Conservation (phyloP, 2,888 invertebrate genomes). For the Pandemis cinnamomeana region DNA sequence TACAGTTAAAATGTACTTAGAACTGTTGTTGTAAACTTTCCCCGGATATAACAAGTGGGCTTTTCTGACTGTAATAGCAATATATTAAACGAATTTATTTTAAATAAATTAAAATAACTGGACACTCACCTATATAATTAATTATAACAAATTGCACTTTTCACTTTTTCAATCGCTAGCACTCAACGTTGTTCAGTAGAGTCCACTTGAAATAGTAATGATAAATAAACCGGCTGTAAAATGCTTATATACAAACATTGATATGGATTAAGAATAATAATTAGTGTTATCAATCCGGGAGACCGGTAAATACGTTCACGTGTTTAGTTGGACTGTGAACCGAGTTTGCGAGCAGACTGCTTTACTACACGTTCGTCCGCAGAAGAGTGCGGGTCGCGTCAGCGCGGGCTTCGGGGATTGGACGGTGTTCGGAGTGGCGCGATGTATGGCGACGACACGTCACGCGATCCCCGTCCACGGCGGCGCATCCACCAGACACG, state of each 20-base stretch:
- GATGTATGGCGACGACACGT: conserved; percentile 71
- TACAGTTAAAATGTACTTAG: conserved; percentile 20
- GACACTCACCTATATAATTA: conserved; percentile 25
- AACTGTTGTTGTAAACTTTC: conserved; percentile 13
- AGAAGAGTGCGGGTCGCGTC: conserved; percentile 49
- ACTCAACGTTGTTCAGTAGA: conserved; percentile 39
- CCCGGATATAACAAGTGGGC: background rate
- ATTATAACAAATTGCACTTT: conserved; percentile 22
- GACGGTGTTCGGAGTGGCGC: conserved; percentile 71
- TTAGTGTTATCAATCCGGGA: conserved; percentile 44
- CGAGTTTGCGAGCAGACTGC: conserved; percentile 44
- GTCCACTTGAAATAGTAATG: conserved; percentile 42
- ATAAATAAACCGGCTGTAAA: conserved; percentile 38
- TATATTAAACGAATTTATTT: background rate
- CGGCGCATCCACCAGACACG: conserved; percentile 37
- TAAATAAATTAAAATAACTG: background rate
- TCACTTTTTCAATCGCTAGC: conserved; percentile 16
- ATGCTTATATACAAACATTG: conserved; percentile 45
- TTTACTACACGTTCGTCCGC: conserved; percentile 45
- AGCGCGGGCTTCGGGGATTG: conserved; percentile 64
- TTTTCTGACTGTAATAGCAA: background rate
- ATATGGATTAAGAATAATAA: conserved; percentile 39
- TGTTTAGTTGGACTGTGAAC: conserved; percentile 61
- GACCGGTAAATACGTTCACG: conserved; percentile 54
- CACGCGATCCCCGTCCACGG: conserved; percentile 54